These are phyloP conservation scores for Paedocypris sp. DNA, from an alignment of 2,113 vertebrate genomes.

Conservation along the genomic window DNA sequence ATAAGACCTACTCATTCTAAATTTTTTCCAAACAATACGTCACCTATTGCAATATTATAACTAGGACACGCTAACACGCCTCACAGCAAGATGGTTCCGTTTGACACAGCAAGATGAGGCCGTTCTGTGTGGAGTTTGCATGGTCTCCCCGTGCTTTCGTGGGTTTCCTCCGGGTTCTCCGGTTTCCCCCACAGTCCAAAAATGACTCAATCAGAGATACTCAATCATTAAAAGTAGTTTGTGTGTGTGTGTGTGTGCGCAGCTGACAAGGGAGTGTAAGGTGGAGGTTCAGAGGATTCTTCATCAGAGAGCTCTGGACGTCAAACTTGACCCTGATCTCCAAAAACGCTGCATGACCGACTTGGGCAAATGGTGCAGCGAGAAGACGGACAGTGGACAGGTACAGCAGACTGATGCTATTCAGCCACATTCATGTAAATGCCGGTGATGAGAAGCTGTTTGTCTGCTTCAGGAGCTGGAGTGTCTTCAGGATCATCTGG, in stretches of 20 bases:
- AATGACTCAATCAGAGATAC: too few species aligned
- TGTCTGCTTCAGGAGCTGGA: slow-evolving; percentile 68
- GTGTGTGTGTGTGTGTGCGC: background rate
- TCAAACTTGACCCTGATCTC: slow-evolving; percentile 86
- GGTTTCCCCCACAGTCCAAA: too few species aligned
- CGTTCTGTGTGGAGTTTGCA: too few species aligned
- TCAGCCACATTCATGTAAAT: background rate
- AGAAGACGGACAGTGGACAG: slow-evolving; percentile 78
- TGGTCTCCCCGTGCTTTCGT: too few species aligned
- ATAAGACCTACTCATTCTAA: too few species aligned
- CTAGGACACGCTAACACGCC: too few species aligned
- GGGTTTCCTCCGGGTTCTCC: too few species aligned
- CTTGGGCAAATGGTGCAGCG: slow-evolving; percentile 94
- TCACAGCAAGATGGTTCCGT: too few species aligned
- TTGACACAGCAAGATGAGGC: too few species aligned
- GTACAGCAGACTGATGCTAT: background rate
- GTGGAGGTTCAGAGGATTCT: slow-evolving; percentile 91
- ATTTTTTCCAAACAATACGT: too few species aligned
- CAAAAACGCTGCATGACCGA: slow-evolving; percentile 92
- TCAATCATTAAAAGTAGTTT: too few species aligned
- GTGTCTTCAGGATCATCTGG: slow-evolving; percentile 82
- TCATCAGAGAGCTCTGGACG: slow-evolving; percentile 90
- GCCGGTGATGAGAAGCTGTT: background rate
- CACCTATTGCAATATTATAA: too few species aligned
- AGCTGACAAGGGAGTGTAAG: slow-evolving; percentile 90